These are phyloP conservation scores for Tyrannus savana DNA, from an alignment of 2,113 vertebrate genomes.

Conservation along the genomic window DNA sequence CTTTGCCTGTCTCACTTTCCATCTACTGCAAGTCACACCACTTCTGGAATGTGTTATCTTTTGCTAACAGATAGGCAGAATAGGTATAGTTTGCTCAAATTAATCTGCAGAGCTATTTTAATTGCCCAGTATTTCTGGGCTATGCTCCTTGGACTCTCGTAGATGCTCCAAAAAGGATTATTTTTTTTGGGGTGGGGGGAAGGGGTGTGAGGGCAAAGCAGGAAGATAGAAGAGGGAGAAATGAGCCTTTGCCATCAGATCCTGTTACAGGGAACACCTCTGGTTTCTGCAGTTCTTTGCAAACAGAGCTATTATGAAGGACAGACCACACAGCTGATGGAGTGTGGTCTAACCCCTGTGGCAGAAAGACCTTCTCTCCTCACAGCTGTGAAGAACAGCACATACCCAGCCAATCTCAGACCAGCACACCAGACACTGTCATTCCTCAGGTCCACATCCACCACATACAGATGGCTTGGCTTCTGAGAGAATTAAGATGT, in stretches of 20 bases:
- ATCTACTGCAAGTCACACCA: background rate
- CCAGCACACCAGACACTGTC: background rate
- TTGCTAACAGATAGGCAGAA: background rate
- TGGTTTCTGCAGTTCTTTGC: background rate
- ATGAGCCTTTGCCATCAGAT: background rate
- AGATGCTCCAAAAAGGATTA: background rate
- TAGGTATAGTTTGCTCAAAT: background rate
- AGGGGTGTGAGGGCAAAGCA: background rate
- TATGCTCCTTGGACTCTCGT: background rate
- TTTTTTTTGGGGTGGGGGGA: background rate
- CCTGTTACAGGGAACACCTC: background rate
- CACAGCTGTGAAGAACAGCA: background rate
- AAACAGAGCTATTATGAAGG: background rate
- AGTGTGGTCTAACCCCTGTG: background rate
- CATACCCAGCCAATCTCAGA: background rate
- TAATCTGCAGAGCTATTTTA: background rate
- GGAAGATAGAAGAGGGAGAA: background rate
- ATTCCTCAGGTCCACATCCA: background rate
- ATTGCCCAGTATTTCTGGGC: background rate
- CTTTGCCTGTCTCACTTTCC: background rate
- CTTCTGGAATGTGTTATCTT: background rate
- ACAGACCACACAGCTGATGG: rapidly evolving
- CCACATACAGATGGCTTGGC: background rate
- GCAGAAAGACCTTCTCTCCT: background rate
- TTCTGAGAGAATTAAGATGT: background rate